phyloP scores from a whole-genome alignment of 2,888 invertebrate species.

The Pristionchus japonicus region DNA sequence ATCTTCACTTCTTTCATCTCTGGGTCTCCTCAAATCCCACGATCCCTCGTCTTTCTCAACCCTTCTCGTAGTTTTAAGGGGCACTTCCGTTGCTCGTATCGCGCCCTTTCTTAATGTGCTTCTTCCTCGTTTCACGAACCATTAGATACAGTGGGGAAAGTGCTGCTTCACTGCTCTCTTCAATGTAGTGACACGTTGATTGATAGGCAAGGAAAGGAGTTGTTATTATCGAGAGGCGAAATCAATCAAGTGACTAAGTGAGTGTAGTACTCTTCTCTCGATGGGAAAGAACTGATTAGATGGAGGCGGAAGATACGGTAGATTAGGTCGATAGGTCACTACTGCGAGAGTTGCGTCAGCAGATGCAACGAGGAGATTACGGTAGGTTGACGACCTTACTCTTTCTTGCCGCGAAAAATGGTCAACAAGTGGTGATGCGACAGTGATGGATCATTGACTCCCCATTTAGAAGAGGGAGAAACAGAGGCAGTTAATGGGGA shows the following conservation, averaged over 20 bases:
- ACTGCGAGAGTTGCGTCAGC: background rate
- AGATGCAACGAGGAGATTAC: background rate
- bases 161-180: background rate
- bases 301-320: background rate
- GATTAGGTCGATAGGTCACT: background rate
- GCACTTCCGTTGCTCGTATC: background rate
- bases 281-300: constrained; percentile 18
- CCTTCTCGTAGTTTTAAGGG: background rate
- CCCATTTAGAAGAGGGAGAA: background rate
- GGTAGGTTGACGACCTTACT: background rate
- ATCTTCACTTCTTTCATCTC: background rate
- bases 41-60: background rate
- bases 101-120: background rate
- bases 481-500: background rate
- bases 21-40: background rate
- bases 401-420: background rate
- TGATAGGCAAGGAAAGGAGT: background rate
- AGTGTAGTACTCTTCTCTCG: background rate
- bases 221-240: constrained; percentile 10
- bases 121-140: background rate
- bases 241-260: constrained; percentile 14
- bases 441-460: background rate
- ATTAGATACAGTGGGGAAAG: background rate
- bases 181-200: background rate
- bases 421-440: background rate